Evolutionary conservation across 2,113 vertebrate genomes (phyloP), one percentile per base, ranked within the genome.

Genomic region (Crotalus horridus): DNA sequence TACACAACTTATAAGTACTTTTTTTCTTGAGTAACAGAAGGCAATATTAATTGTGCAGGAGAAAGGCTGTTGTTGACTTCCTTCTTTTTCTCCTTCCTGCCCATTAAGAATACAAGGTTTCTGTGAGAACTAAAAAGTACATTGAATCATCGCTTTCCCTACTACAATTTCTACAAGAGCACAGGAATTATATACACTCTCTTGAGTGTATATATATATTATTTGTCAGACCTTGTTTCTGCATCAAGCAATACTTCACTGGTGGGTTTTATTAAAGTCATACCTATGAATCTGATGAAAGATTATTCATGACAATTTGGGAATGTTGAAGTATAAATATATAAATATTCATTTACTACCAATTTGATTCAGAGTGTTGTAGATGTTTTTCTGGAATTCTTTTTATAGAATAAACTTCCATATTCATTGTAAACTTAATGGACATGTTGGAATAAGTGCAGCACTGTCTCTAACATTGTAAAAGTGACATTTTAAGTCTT

Each of bases 21-120:
- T 85, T 92, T 89, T 69, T 85, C 39, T 13, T 10, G n/a, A n/a
- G 4, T 88, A 89, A 55, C 55, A 90, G 89, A 93, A 89, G 81
- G 89, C 92, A 46, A 23, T 59, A 46, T 93, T 93, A 90, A 90
- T 59, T 64, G 6, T 21, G 13, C 48, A 86, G 23, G 61, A 86
- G 74, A 86, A 86, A 61, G n/a, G 23, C 8, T 61, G 11, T 21
- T 9, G 24, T 48, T 85, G 8, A 17, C 7, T 39, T 39, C 3
- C 7, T 33, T 74, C 17, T 39, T 39, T 81, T 20, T 20, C 10
- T 85, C 43, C 9, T 26, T 20, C 48, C 5, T n/a, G 29, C 9
- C 11, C 10, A 1, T 92, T 54, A 39, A 20, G 85, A 87, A 20
- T 58, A 89, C n/a, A 23, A 89, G 53, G 4, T 12, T 85, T 24